Evolutionary conservation across 2,113 vertebrate genomes (phyloP), one percentile per base, ranked within the genome.

Genomic region (Papio anubis): DNA sequence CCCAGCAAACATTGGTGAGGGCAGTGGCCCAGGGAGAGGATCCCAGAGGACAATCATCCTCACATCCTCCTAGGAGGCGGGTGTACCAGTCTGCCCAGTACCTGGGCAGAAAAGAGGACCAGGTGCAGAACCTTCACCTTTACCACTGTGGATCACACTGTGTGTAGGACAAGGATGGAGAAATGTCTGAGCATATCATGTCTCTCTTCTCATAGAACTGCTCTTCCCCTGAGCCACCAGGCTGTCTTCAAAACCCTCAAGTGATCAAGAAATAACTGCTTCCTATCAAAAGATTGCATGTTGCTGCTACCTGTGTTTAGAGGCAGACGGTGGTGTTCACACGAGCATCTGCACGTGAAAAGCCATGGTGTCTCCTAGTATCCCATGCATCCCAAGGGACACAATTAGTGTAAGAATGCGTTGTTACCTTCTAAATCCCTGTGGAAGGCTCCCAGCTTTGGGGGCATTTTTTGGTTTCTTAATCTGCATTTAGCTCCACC

Each of bases 371-470:
- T 11, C n/a, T 64, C 43, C 25, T 21, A 6, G 80, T 0, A 12
- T 25, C 30, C 30, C 14, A 0, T 11, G 18, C 27, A 23, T 7
- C 73, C n/a, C 12, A 38, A 30, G 27, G n/a, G 38, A 12, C 25
- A 23, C 8, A 38, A 32, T 40, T 43, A 11, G 23, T 32, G 59
- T n/a, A 6, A 2, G 68, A 52, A 38, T 18, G 25, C 32, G 17
- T 83, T 2, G 10, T 21, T 52, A 45, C 75, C 50, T 35, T 17
- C 25, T 2, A 87, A 80, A 83, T 14, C 91, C 96, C 59, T 97
- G 97, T 95, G 96, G 97, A 70, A 83, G 92, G 70, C 48, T 82
- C 84, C 86, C 35, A 43, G 30, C 86, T 94, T 97, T 78, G 30
- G 18, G 64, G 38, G 70, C 55, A 70, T 61, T 96, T 94, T 98